These are phyloP conservation scores for Dasypolia templi DNA, from an alignment of 2,888 invertebrate species.

Conservation along the genomic window DNA sequence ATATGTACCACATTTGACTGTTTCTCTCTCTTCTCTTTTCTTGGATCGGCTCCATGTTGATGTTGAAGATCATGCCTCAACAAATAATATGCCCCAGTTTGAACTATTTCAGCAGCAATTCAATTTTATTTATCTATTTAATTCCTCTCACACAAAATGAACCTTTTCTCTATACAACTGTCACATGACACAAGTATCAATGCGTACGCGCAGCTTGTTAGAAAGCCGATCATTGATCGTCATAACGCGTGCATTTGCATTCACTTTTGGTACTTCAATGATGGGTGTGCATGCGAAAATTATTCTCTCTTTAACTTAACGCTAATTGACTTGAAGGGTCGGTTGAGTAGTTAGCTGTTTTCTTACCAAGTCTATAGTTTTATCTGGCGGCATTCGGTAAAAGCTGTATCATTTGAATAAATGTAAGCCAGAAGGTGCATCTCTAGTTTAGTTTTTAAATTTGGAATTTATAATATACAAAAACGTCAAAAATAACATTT, in stretches of 20 bases:
- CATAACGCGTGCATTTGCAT: conserved; percentile 64
- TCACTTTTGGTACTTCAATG: conserved; percentile 58
- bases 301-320: conserved; percentile 29
- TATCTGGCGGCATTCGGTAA: background rate
- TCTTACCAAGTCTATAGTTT: background rate
- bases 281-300: conserved; percentile 40
- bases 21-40: no score
- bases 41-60: background rate
- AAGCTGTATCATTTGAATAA: background rate
- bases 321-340: conserved; percentile 22
- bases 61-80: no score
- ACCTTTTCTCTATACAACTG: conserved; percentile 26
- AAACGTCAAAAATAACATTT: no score
- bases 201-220: conserved; percentile 63
- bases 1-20: background rate
- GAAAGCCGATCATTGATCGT: conserved; percentile 66
- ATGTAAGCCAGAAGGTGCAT: background rate
- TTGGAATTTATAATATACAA: no score
- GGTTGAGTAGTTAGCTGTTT: background rate
- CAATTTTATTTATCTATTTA: background rate
- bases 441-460: background rate
- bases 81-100: no score
- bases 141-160: background rate
- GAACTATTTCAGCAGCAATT: background rate
- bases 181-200: conserved; percentile 25